Percentiles rank a stretch among this genome's conserved stretches.
phyloP scores from a whole-genome alignment of 2,888 invertebrate species.

The Andrena trimmerana region DNA sequence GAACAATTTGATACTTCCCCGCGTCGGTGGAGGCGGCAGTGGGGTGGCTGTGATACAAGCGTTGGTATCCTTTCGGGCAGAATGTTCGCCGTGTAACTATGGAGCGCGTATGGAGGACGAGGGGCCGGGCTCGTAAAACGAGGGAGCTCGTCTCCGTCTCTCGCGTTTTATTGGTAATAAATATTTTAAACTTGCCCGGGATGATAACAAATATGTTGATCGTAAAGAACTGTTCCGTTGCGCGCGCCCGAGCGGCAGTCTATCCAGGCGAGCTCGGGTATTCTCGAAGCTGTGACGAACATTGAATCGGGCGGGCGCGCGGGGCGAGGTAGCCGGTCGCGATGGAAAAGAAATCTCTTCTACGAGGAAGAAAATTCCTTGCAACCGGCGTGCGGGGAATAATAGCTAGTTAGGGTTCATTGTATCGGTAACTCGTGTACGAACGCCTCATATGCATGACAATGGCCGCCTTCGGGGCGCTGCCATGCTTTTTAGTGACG shows the following conservation, averaged over 20 bases:
- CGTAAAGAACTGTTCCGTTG: conserved; percentile 52
- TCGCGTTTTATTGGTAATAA: conserved; percentile 49
- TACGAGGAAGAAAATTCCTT: conserved; percentile 61
- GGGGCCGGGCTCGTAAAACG: conserved; percentile 34
- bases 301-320: background rate
- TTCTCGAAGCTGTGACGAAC: conserved; percentile 15
- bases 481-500: conserved; percentile 78
- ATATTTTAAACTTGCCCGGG: conserved; percentile 45
- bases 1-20: conserved; percentile 5
- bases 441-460: conserved; percentile 78
- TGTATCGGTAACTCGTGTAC: conserved; percentile 78
- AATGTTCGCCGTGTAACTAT: background rate
- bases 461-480: conserved; percentile 75
- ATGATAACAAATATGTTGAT: conserved; percentile 55
- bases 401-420: conserved; percentile 83
- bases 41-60: background rate
- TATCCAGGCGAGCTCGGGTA: background rate
- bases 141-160: conserved; percentile 3
- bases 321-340: background rate
- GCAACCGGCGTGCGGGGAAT: conserved; percentile 69
- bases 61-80: background rate
- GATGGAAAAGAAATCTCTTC: conserved; percentile 58
- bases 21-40: background rate
- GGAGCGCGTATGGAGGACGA: background rate
- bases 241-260: conserved; percentile 4